These are phyloP conservation scores for Zaprionus obscuricornis DNA, from an alignment of 2,888 invertebrate genomes.

Conservation along the genomic window DNA sequence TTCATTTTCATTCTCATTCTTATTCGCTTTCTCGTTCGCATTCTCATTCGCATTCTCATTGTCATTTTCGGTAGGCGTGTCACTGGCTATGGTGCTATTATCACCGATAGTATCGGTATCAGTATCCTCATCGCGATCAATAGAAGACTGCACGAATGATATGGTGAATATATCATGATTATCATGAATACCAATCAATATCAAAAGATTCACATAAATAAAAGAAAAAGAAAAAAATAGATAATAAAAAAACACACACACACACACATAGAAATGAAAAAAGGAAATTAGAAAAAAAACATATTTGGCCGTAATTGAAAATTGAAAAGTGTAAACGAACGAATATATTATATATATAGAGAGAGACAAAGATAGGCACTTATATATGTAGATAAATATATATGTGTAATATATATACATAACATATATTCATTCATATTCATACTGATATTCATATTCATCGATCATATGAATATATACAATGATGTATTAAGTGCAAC, in stretches of 20 bases:
- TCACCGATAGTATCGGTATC: slow-evolving; percentile 63
- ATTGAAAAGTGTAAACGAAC: no score
- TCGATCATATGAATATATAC: no score
- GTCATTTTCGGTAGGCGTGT: slow-evolving; percentile 66
- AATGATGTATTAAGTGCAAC: slow-evolving; percentile 16
- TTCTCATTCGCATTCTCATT: slow-evolving; percentile 23
- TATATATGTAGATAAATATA: no score
- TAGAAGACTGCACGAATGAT: slow-evolving; percentile 61
- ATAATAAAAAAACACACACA: neutral
- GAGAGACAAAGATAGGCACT: no score
- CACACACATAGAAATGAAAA: no score
- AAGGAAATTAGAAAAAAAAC: neutral
- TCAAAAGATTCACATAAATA: slow-evolving; percentile 31
- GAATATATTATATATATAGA: no score
- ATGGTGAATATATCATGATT: slow-evolving; percentile 3
- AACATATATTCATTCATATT: slow-evolving; percentile 1
- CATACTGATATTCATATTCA: no score
- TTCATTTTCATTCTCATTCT: no score
- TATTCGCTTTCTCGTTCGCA: no score
- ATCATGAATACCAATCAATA: slow-evolving; percentile 13
- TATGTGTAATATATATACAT: slow-evolving; percentile 11
- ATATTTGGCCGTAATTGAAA: neutral
- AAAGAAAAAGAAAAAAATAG: slow-evolving; percentile 40
- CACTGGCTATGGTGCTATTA: slow-evolving; percentile 68
- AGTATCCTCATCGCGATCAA: slow-evolving; percentile 63